Percentiles rank a stretch among this genome's conserved stretches.
Evolutionary conservation across 2,888 invertebrate species (phyloP).

Genomic region (Tetropium fuscum): DNA sequence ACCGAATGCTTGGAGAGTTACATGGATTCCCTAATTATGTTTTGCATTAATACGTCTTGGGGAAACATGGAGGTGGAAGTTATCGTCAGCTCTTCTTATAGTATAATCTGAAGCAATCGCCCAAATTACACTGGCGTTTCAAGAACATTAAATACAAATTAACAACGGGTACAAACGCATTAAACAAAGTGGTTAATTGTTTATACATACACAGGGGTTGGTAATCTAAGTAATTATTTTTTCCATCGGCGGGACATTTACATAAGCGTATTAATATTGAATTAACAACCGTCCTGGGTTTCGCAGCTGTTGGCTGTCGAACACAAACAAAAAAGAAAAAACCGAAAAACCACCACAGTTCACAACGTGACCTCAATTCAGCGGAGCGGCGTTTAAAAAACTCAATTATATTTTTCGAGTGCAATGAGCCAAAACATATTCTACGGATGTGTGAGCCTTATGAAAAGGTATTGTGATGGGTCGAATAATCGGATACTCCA

Average conservation of each 20-base stretch:
- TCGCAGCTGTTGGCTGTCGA: conserved; percentile 30
- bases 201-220: conserved; percentile 1
- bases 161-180: conserved; percentile 2
- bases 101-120: background rate
- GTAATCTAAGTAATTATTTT: conserved; percentile 8
- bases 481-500: conserved; percentile 63
- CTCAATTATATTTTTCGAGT: conserved; percentile 62
- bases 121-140: background rate
- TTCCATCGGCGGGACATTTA: conserved; percentile 9
- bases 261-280: conserved; percentile 37
- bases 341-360: conserved; percentile 52
- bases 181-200: conserved; percentile 8
- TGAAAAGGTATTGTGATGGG: conserved; percentile 60
- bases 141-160: conserved; percentile 2
- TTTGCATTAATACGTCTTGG: background rate
- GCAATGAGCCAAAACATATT: conserved; percentile 66
- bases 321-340: conserved; percentile 36
- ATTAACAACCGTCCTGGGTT: conserved; percentile 28
- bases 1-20: no score
- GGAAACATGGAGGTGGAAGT: background rate
- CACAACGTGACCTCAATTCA: conserved; percentile 54
- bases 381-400: conserved; percentile 54
- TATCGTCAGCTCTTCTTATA: background rate
- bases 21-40: background rate
- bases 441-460: conserved; percentile 61